Evolutionary conservation across 2,113 vertebrate genomes (phyloP).

Genomic region (human): GRCh38 chr4:147078001-147078500

Average conservation of each 20-base stretch:
- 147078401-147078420: not conserved
- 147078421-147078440: not conserved
- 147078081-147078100: not conserved
- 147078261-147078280: not conserved
- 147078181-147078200: not conserved
- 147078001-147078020: not conserved
- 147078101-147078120: not conserved
- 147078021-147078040: not conserved
- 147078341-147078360: not conserved
- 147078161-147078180: not conserved
- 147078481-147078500: not conserved
- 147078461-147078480: not conserved
- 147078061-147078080: not conserved
- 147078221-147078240: not conserved
- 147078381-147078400: not conserved
- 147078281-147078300: not conserved
- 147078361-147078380: not conserved
- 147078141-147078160: too few species aligned
- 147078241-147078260: not conserved
- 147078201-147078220: not conserved
- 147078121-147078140: not conserved
- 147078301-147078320: too few species aligned
- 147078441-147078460: not conserved
- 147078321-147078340: not conserved
- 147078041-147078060: not conserved